A percentile compares a stretch with the other conserved stretches of the same genome.
Conservation (phyloP, 2,797 vertebrate species). For the Chloroceryle amazona region DNA sequence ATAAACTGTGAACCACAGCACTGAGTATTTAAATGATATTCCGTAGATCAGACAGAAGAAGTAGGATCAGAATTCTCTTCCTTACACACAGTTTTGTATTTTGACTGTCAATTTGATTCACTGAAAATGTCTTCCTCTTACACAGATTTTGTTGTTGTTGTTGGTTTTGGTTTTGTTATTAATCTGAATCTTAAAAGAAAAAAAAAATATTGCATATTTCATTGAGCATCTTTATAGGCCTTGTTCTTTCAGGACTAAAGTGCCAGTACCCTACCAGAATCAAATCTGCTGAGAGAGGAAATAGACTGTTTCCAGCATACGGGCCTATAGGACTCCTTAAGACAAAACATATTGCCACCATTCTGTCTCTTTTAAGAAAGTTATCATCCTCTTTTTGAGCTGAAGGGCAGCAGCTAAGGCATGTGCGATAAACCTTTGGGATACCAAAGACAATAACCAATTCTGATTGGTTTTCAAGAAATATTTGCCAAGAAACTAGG, state of each 20-base stretch:
- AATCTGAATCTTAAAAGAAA: not conserved
- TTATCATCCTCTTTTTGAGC: fast-evolving
- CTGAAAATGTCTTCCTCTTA: not conserved
- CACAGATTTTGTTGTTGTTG: not conserved
- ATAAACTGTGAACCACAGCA: not conserved
- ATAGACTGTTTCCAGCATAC: not conserved
- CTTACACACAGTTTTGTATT: not conserved
- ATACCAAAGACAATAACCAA: not conserved
- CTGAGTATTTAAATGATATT: not conserved
- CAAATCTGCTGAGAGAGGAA: not conserved
- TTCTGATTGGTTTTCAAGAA: not conserved
- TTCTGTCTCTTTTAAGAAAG: not conserved
- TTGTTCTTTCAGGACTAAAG: not conserved
- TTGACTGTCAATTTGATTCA: not conserved
- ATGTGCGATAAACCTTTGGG: not conserved
- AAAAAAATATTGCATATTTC: not conserved
- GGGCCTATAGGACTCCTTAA: not conserved
- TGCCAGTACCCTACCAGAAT: not conserved
- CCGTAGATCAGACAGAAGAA: not conserved
- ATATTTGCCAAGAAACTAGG: not conserved
- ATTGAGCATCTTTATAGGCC: not conserved
- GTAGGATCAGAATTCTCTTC: not conserved
- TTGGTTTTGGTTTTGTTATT: not conserved
- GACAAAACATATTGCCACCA: not conserved
- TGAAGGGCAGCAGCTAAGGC: not conserved